Base-by-base conservation (phyloP, 2,888 invertebrate genomes). In the Perithous albicinctus region DNA sequence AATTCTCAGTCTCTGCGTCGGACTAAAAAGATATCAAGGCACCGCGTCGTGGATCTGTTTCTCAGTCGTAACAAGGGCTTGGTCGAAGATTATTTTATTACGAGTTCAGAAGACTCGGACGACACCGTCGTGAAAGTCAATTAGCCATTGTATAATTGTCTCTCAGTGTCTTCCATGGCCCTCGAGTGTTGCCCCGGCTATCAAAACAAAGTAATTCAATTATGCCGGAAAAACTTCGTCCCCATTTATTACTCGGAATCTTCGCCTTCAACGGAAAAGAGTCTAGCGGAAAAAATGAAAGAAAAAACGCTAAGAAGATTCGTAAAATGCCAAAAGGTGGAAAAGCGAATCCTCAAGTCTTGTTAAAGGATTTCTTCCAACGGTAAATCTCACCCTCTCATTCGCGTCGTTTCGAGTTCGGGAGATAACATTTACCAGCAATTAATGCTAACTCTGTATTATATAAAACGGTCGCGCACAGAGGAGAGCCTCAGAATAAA, bases 81-180 rank as follows among this genome's bases (percentile, higher is more conserved):
- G 75, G 73, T 76, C 38, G 78, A 63, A 84, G 86, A 89, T 89
- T 88, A 88, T 88, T 89, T 87, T 84, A 86, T 89, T 88, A 86
- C 74, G 66, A 63, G 32, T 15, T 18, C n/a, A 66, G 48, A 29
- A 35, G n/a, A 61, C 41, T 18, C 26, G 76, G 26, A 69, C 35
- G 74, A 72, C 59, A 67, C 48, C 63, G 80, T 43, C 29, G 54
- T 51, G 51, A 77, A 69, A 67, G 51, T 80, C 89, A 89, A 90
- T 90, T 90, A 89, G 87, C 86, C 85, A 79, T 87, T 86, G 87
- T 87, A 86, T 87, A 89, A 89, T 89, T 89, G 89, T 89, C 86
- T 84, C 82, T 82, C 81, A 61, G 78, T 70, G 80, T n/a, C n/a
- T n/a, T n/a, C n/a, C n/a, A n/a, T n/a, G n/a, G n/a, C n/a, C 67